Evolutionary conservation across 1,140 invertebrate genomes (phyloP).

Genomic region (Adelges cooleyi): DNA sequence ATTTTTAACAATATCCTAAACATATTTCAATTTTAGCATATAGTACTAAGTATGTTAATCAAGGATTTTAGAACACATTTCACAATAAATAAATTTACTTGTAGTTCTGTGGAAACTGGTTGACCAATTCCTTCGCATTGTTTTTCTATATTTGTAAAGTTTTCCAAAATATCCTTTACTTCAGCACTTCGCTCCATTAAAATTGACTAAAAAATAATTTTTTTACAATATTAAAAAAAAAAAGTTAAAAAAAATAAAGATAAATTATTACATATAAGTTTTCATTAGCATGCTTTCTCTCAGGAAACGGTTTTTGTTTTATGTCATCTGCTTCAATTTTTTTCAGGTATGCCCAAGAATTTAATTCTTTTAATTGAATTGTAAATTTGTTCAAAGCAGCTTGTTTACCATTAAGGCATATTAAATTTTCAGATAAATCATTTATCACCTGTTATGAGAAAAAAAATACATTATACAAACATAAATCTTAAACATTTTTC

Average conservation of each 20-base stretch:
- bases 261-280: background rate
- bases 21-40: background rate
- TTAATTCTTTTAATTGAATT: constrained; percentile 14
- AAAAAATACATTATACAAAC: too few species aligned
- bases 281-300: background rate
- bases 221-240: background rate
- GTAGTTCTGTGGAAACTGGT: constrained; percentile 45
- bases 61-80: too few species aligned
- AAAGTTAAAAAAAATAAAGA: background rate
- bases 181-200: constrained; percentile 49
- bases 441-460: constrained; percentile 2
- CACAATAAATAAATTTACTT: constrained; percentile 37
- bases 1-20: constrained; percentile 19
- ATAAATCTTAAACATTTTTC: too few species aligned
- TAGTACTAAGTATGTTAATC: too few species aligned
- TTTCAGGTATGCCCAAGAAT: background rate
- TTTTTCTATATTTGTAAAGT: constrained; percentile 54
- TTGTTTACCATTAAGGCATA: constrained; percentile 15
- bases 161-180: constrained; percentile 53
- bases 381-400: constrained; percentile 14
- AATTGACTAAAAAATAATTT: constrained; percentile 37
- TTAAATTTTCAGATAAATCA: constrained; percentile 12
- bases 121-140: constrained; percentile 48
- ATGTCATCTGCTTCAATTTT: background rate
- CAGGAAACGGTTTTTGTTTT: background rate